Base-by-base conservation (phyloP, 1,140 invertebrate genomes). In the Hylaeus anthracinus region DNA sequence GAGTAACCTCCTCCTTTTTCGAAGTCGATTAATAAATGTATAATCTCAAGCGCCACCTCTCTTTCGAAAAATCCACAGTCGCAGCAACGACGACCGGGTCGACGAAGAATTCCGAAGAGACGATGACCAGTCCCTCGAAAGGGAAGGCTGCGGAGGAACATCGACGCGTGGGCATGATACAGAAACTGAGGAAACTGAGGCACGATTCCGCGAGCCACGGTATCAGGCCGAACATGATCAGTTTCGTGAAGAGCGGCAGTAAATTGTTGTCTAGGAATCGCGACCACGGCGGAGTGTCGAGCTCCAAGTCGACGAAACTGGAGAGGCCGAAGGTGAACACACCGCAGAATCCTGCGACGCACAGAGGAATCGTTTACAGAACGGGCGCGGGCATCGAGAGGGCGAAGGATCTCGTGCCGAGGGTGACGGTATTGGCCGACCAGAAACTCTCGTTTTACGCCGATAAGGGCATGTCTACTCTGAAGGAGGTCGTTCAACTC, bases 401-500 rank as follows among this genome's bases (percentile, higher is more conserved):
- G 72, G 88, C 93, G 0, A 94, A 94, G 78, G 94, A 95, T 82
- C 90, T 95, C 82, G 93, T 94, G n/a, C 90, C 88, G 43, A 91
- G 94, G 48, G 94, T 92, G 71, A 94, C 94, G 74, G 91, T 94
- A 9, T 79, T 95, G 26, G 86, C 91, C 0, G 95, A 95, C 81
- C 92, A 94, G 15, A 94, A 94, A 82, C 92, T 95, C 37, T 92
- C 92, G 58, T 94, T 94, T 79, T 94, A 93, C 72, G 73, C 92
- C 9, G 94, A 95, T 83, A 94, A 94, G 83, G 94, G 92, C 76
- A 93, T 94, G 93, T 92, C 92, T 72, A 92, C 92, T 0, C 80
- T 91, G 26, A 95, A 95, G 83, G 95, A 96, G 89, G 87, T 93
- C 58, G 94, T 96, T 86, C 90, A 94, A 8, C 90, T 96, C 56